Conservation (phyloP, 2,888 invertebrate species). For the Trypoxylon attenuatum region DNA sequence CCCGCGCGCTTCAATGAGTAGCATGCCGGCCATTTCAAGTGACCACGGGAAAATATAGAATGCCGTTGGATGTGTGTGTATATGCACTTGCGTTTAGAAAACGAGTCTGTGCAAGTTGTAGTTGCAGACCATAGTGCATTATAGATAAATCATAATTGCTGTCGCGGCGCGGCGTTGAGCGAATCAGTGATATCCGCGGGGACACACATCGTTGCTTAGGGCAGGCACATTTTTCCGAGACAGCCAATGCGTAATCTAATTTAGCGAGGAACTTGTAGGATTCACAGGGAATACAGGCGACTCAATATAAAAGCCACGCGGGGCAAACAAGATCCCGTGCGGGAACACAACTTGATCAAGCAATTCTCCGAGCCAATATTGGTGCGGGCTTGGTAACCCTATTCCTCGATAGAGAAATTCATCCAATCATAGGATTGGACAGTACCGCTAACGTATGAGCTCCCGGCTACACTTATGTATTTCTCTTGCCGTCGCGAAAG, state of each 20-base stretch:
- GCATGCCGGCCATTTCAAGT: not conserved
- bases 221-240: conserved; percentile 13
- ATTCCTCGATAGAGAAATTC: conserved; percentile 48
- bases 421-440: conserved; percentile 51
- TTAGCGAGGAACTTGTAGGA: conserved; percentile 46
- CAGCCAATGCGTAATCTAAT: conserved; percentile 50
- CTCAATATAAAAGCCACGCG: conserved; percentile 57
- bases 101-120: too few species aligned
- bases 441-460: conserved; percentile 24
- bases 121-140: too few species aligned
- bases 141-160: too few species aligned
- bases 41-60: not conserved
- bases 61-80: not conserved
- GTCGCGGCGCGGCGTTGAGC: too few species aligned
- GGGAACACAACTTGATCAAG: conserved; percentile 55
- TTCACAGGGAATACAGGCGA: conserved; percentile 45
- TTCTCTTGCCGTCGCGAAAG: too few species aligned
- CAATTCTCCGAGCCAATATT: conserved; percentile 59
- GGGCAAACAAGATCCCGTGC: conserved; percentile 51
- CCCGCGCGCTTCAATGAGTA: not conserved
- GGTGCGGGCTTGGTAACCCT: conserved; percentile 46
- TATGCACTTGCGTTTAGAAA: too few species aligned
- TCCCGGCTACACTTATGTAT: conserved; percentile 6
- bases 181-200: not conserved
- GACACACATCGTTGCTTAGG: not conserved